Evolutionary conservation across 2,797 vertebrate species (phyloP), one percentile per base, ranked within the genome.

Genomic region (Spinus pinus): DNA sequence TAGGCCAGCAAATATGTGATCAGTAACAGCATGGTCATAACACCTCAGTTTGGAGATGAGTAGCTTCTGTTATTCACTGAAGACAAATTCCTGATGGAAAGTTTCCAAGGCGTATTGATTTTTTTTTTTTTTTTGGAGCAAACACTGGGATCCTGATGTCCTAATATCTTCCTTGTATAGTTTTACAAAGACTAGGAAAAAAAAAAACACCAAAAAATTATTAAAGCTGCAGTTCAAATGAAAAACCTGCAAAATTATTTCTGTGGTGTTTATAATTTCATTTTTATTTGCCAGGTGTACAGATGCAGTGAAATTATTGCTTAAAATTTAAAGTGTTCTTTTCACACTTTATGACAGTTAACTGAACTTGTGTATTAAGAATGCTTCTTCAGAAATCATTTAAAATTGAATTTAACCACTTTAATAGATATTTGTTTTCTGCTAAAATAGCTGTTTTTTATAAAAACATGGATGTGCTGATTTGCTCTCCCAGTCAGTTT

Each of bases 111-210:
- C 25, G 65, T 3, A 21, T 44, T 88, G 37, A n/a, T 70, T 91
- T 82, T 86, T 90, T 90, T 91, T 82, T 86, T 90, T 90, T 86
- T 86, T 88, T 39, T 87, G 8, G 25, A 65, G 50, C 14, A 58
- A 81, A 62, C 30, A 62, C 7, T 53, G 35, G 17, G 25, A 49
- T 72, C 37, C 14, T 62, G 46, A 49, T 62, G 12, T 37, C 77
- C 16, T 56, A 73, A 10, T 56, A 56, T 31, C 37, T 82, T 87
- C 14, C n/a, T 82, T 25, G 17, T 42, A 42, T 23, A 33, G 33
- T 53, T 66, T 85, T 85, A 35, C 28, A 65, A 81, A 69, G 28
- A 42, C 4, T 1, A 1, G 50, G 42, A 10, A 44, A 44, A 44
- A 41, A 41, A 17, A 39, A 39, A 41, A 16, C 41, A 18, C 41